These are phyloP conservation scores for Chaetura pelagica DNA, from an alignment of 2,113 vertebrate species.

Conservation along the genomic window DNA sequence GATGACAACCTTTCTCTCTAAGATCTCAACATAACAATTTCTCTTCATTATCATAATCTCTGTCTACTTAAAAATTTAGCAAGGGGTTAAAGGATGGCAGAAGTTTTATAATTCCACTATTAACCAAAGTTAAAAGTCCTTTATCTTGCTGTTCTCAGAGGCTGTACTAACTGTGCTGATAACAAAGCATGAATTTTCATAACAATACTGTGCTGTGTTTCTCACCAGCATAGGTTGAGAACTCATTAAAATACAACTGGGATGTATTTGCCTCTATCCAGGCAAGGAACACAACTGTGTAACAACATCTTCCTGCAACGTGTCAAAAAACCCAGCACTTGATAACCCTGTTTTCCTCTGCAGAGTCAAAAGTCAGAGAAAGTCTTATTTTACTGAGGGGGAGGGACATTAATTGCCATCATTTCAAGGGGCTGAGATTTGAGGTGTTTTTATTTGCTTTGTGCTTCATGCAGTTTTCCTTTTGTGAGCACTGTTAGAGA, in stretches of 20 bases:
- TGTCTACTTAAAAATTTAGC: background rate
- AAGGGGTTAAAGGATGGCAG: background rate
- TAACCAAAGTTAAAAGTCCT: background rate
- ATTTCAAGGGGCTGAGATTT: background rate
- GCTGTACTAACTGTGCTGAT: background rate
- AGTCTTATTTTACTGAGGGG: background rate
- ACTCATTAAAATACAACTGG: background rate
- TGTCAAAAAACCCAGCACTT: background rate
- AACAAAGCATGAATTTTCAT: constrained; percentile 44
- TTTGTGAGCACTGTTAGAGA: background rate
- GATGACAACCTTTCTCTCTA: background rate
- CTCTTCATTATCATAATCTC: background rate
- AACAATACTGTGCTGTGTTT: background rate
- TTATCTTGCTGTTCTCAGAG: background rate
- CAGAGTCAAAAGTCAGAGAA: background rate
- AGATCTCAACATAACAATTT: background rate
- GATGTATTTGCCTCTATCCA: background rate
- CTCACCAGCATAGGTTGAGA: background rate
- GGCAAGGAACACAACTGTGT: background rate
- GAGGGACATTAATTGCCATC: background rate
- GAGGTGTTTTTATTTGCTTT: background rate
- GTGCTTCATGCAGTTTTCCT: background rate
- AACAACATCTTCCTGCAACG: background rate
- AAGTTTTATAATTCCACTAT: background rate
- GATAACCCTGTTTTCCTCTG: background rate